These are phyloP conservation scores for Mythimna ferrago DNA, from an alignment of 2,888 invertebrate species.

Conservation along the genomic window DNA sequence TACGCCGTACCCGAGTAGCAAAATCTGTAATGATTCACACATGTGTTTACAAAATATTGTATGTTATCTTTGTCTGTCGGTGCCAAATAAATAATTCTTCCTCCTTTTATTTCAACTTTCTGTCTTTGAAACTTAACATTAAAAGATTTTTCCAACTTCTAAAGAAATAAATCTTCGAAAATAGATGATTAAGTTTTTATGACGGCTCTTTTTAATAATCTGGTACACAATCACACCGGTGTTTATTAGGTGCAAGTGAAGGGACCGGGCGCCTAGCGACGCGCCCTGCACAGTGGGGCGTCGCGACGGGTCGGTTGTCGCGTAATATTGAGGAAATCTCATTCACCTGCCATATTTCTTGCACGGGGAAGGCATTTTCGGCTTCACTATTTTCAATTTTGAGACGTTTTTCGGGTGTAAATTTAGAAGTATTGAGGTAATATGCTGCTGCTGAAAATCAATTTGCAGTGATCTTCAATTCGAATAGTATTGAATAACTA, in stretches of 20 bases:
- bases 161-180: background rate
- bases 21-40: background rate
- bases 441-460: slow-evolving; percentile 4
- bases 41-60: background rate
- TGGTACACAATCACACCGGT: slow-evolving; percentile 63
- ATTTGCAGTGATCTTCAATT: background rate
- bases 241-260: slow-evolving; percentile 71
- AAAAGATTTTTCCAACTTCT: too few relatives aligned
- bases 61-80: too few relatives aligned
- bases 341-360: slow-evolving; percentile 63
- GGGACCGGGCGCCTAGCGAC: slow-evolving; percentile 77
- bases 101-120: too few relatives aligned
- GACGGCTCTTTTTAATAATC: slow-evolving; percentile 52
- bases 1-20: too few relatives aligned
- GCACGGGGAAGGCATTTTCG: slow-evolving; percentile 36
- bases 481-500: background rate
- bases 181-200: background rate
- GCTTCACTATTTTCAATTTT: slow-evolving; percentile 33
- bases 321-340: slow-evolving; percentile 63
- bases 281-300: slow-evolving; percentile 61
- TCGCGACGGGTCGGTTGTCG: slow-evolving; percentile 41
- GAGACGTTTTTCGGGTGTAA: background rate
- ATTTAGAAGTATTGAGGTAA: background rate
- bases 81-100: too few relatives aligned
- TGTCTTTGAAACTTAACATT: too few relatives aligned